A percentile compares a stretch with the other conserved stretches of the same genome.
phyloP scores from a whole-genome alignment of 2,888 invertebrate genomes.

The Pristionchus fissidentatus region DNA sequence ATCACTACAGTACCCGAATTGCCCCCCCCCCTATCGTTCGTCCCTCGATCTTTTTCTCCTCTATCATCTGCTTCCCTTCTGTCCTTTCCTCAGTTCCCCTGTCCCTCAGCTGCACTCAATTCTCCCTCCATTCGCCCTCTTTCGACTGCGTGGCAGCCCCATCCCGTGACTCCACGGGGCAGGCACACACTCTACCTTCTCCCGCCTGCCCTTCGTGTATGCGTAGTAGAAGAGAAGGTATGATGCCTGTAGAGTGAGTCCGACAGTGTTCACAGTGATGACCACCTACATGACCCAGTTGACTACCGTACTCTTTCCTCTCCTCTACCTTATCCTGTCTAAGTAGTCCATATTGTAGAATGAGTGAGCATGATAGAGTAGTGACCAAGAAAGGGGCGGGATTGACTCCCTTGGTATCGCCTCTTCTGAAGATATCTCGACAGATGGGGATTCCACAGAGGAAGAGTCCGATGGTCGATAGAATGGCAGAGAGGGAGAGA shows the following conservation, averaged over 20 bases:
- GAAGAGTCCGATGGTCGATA: conserved; percentile 56
- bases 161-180: background rate
- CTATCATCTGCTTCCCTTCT: background rate
- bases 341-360: conserved; percentile 86
- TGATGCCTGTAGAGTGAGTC: conserved; percentile 83
- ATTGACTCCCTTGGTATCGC: conserved; percentile 68
- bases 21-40: background rate
- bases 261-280: conserved; percentile 85
- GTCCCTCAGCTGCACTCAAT: background rate
- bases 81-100: background rate
- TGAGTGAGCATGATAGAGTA: conserved; percentile 83
- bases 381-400: conserved; percentile 66
- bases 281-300: conserved; percentile 78
- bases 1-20: background rate
- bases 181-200: conserved; percentile 16
- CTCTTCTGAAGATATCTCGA: conserved; percentile 61
- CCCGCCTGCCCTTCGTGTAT: conserved; percentile 80
- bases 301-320: background rate
- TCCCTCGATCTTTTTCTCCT: background rate
- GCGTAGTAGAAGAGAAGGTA: conserved; percentile 85
- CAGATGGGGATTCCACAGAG: conserved; percentile 73
- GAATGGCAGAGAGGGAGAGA: background rate
- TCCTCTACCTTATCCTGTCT: conserved; percentile 80
- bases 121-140: conserved; percentile 2
- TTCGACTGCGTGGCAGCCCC: conserved; percentile 6